A percentile compares a stretch with the other conserved stretches of the same genome.
These are phyloP conservation scores for Brachionus rubens DNA, from an alignment of 1,140 invertebrate genomes.

Conservation along the genomic window DNA sequence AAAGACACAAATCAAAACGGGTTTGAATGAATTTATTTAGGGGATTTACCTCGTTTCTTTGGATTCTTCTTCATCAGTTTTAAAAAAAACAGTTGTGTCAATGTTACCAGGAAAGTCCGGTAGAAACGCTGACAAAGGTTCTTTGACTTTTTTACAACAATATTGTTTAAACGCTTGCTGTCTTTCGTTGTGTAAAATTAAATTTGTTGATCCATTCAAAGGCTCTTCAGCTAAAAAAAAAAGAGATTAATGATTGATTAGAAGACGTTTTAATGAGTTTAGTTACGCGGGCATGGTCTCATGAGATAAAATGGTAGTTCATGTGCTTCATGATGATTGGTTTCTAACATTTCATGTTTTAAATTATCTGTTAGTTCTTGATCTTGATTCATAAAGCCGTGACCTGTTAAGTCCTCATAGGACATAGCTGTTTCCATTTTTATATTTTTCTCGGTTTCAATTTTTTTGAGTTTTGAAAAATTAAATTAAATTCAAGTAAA, in stretches of 20 bases:
- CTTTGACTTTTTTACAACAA: slow-evolving; percentile 46
- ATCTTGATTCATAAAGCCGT: neutral
- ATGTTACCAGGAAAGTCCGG: slow-evolving; percentile 45
- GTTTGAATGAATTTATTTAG: no score
- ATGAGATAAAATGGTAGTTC: slow-evolving; percentile 33
- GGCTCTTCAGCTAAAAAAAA: slow-evolving; percentile 28
- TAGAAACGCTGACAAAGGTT: slow-evolving; percentile 42
- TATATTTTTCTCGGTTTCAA: neutral
- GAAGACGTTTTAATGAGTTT: neutral
- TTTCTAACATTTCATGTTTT: neutral
- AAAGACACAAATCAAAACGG: neutral
- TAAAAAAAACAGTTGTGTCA: slow-evolving; percentile 19
- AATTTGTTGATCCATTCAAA: slow-evolving; percentile 23
- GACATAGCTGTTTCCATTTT: slow-evolving; percentile 35
- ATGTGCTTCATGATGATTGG: slow-evolving; percentile 8
- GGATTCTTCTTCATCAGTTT: slow-evolving; percentile 9
- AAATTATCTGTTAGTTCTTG: neutral
- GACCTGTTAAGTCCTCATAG: slow-evolving; percentile 17
- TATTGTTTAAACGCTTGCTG: slow-evolving; percentile 44
- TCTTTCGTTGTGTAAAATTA: slow-evolving; percentile 43
- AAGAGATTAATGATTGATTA: neutral
- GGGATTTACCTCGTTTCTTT: slow-evolving; percentile 41
- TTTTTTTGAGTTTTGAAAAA: neutral
- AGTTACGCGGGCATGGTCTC: slow-evolving; percentile 12
- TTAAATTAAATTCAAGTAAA: no score